A percentile compares a stretch with the other conserved stretches of the same genome.
These are phyloP conservation scores for Trissolcus japonicus DNA, from an alignment of 2,888 invertebrate genomes.

Conservation along the genomic window DNA sequence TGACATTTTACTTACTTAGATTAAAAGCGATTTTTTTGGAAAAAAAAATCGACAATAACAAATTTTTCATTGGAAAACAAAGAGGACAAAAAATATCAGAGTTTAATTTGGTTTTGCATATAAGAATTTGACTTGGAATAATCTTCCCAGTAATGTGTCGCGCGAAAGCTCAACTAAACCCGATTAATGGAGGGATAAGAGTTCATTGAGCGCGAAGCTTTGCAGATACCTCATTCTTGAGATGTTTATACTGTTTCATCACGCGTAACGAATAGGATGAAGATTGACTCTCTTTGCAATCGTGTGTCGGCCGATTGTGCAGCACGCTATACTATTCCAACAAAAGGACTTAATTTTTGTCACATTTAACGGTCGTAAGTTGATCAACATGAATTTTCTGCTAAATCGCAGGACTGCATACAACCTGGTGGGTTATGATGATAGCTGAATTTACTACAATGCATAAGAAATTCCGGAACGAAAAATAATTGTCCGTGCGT, in stretches of 20 bases:
- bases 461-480: too few species aligned
- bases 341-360: slow-evolving; percentile 5
- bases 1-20: too few species aligned
- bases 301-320: slow-evolving; percentile 57
- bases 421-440: too few species aligned
- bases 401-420: too few species aligned
- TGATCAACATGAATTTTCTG: not conserved
- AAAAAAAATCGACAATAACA: too few species aligned
- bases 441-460: too few species aligned
- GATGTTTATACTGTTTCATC: slow-evolving; percentile 58
- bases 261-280: slow-evolving; percentile 70
- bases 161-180: slow-evolving; percentile 42
- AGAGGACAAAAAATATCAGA: not conserved
- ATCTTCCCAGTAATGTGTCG: slow-evolving; percentile 3
- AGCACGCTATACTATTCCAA: not conserved
- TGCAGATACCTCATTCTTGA: slow-evolving; percentile 35
- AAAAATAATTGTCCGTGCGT: too few species aligned
- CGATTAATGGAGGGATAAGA: slow-evolving; percentile 69
- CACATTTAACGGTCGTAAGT: slow-evolving; percentile 15
- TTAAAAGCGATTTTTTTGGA: too few species aligned
- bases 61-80: too few species aligned
- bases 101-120: slow-evolving; percentile 12
- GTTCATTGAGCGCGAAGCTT: slow-evolving; percentile 54
- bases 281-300: slow-evolving; percentile 68
- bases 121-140: slow-evolving; percentile 19